A percentile compares a stretch with the other conserved stretches of the same genome.
phyloP scores from a whole-genome alignment of 2,113 vertebrate species.

The Halcyon senegalensis region DNA sequence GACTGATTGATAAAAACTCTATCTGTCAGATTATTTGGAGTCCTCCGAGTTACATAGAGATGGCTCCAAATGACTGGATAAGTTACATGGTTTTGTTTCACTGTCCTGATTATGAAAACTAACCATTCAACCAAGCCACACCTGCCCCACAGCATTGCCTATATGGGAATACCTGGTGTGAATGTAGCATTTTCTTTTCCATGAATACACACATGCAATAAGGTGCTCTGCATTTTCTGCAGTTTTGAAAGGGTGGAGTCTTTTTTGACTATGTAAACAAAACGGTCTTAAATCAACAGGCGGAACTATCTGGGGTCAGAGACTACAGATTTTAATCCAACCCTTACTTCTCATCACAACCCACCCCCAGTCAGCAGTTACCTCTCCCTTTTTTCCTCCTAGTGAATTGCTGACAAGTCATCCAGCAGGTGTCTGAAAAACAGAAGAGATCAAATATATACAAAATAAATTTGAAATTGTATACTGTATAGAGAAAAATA shows the following conservation, averaged over 20 bases:
- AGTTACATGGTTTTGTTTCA: background rate
- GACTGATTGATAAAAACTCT: background rate
- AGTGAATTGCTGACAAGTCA: constrained; percentile 26
- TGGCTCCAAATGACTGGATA: background rate
- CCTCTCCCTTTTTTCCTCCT: background rate
- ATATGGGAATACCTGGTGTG: background rate
- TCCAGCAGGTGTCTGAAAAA: background rate
- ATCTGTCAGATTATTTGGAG: background rate
- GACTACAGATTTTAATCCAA: constrained; percentile 18
- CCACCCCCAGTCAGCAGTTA: background rate
- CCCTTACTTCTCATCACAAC: background rate
- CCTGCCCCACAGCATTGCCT: background rate
- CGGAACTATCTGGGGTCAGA: background rate
- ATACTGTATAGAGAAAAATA: constrained; percentile 24
- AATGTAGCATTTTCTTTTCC: background rate
- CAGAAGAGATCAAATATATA: constrained; percentile 3
- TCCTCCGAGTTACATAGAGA: background rate
- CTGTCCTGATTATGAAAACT: background rate
- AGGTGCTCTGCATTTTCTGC: background rate
- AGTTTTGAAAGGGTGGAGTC: background rate
- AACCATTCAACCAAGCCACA: background rate
- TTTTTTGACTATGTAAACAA: background rate
- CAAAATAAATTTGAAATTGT: constrained; percentile 32
- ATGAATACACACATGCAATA: background rate
- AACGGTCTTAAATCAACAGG: background rate